Evolutionary conservation across 2,888 invertebrate species (phyloP).

Genomic region (Caenorhabditis virilis): DNA sequence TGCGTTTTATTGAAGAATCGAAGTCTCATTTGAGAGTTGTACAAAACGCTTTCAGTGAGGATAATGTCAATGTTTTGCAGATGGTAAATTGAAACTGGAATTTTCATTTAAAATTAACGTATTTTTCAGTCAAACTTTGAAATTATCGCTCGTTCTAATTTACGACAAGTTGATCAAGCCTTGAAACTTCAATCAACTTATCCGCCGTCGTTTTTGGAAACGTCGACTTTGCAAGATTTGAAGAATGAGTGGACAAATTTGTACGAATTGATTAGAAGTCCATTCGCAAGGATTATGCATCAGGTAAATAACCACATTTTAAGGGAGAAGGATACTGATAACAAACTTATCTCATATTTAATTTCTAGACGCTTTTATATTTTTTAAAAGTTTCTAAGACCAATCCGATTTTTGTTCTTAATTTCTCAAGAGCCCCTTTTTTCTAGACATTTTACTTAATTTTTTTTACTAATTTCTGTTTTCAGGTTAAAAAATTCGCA

Average conservation of each 20-base stretch:
- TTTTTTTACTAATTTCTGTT: no score
- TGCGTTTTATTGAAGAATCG: constrained; percentile 37
- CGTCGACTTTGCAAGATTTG: constrained; percentile 30
- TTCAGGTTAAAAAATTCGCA: constrained; percentile 40
- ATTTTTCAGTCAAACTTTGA: constrained; percentile 28
- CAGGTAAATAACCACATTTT: constrained; percentile 35
- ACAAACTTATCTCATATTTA: no score
- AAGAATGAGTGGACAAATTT: constrained; percentile 42
- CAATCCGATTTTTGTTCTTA: no score
- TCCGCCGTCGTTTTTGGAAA: constrained; percentile 21
- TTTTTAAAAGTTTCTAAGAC: no score
- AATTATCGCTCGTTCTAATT: constrained; percentile 43
- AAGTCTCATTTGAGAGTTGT: constrained; percentile 39
- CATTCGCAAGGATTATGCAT: constrained; percentile 36
- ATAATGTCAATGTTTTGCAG: constrained; percentile 23
- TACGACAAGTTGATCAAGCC: constrained; percentile 45
- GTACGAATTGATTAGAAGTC: constrained; percentile 36
- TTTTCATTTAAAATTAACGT: no score
- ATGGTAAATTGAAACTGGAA: no score
- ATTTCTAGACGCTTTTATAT: no score
- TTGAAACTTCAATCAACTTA: constrained; percentile 20
- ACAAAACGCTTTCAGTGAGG: constrained; percentile 35
- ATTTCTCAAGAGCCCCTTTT: no score
- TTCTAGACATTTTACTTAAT: no score
- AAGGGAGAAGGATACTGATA: neutral